These are phyloP conservation scores for Lissonota sp. DNA, from an alignment of 2,888 invertebrate genomes.

Conservation along the genomic window DNA sequence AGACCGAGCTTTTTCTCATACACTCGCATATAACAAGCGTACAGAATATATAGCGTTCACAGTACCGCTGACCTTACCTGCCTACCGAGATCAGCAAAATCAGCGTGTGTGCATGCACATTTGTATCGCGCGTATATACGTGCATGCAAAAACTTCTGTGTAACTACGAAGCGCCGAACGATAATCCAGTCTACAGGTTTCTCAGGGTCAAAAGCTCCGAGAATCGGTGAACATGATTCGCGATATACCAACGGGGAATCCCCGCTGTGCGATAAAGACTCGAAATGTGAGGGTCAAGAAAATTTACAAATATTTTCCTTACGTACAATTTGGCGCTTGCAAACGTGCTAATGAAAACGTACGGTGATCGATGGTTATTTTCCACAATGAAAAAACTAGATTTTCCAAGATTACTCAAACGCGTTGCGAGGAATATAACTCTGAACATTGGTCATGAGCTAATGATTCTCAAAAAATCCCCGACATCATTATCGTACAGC, in stretches of 20 bases:
- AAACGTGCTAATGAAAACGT: too few relatives aligned
- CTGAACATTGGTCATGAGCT: slow-evolving; percentile 50
- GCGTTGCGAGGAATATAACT: slow-evolving; percentile 38
- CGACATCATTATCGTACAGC: too few relatives aligned
- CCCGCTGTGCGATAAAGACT: slow-evolving; percentile 8
- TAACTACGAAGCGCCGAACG: slow-evolving; percentile 19
- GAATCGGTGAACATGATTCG: slow-evolving; percentile 2
- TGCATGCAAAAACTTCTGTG: not conserved
- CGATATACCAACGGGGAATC: slow-evolving; percentile 8
- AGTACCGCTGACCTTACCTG: slow-evolving; percentile 77
- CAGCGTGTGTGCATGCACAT: slow-evolving; percentile 51
- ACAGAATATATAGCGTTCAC: not conserved
- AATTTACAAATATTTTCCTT: too few relatives aligned
- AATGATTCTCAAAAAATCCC: not conserved
- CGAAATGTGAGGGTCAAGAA: too few relatives aligned
- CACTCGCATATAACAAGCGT: too few relatives aligned
- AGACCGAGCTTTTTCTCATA: slow-evolving; percentile 48
- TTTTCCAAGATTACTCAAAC: too few relatives aligned
- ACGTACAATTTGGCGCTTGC: too few relatives aligned
- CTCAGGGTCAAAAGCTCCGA: slow-evolving; percentile 58
- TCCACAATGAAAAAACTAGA: too few relatives aligned
- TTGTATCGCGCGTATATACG: slow-evolving; percentile 21
- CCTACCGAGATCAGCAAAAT: slow-evolving; percentile 60
- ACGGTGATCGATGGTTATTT: too few relatives aligned
- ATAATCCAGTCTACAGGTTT: slow-evolving; percentile 51